Evolutionary conservation across 2,113 vertebrate species (phyloP).

Genomic region (Calidris pygmaea): DNA sequence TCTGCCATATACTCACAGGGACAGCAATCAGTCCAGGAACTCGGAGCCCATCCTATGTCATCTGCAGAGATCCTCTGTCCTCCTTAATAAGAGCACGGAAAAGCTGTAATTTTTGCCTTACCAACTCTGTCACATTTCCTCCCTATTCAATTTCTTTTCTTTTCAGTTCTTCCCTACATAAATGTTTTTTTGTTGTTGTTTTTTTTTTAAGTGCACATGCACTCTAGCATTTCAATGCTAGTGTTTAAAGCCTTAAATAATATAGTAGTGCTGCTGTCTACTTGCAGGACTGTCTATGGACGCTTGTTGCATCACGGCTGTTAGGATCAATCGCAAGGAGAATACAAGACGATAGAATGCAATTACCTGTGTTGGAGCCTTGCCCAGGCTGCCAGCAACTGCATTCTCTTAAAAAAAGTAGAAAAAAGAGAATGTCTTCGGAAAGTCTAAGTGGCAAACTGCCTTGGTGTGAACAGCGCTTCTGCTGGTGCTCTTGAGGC

Average conservation of each 20-base stretch:
- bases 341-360: background rate
- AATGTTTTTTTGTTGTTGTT: background rate
- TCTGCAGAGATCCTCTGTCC: background rate
- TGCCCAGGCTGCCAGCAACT: background rate
- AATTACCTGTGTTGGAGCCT: background rate
- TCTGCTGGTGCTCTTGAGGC: background rate
- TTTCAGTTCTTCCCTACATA: background rate
- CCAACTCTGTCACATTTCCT: background rate
- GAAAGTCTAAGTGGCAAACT: background rate
- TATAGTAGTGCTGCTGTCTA: background rate
- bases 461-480: background rate
- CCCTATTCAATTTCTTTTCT: background rate
- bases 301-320: background rate
- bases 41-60: background rate
- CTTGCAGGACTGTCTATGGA: background rate
- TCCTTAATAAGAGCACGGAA: background rate
- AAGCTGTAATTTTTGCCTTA: conserved; percentile 15
- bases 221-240: background rate
- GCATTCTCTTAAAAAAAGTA: background rate
- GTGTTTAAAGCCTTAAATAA: background rate
- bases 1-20: background rate
- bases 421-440: background rate
- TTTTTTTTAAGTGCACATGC: background rate
- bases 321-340: conserved; percentile 8
- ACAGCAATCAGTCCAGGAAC: background rate